phyloP scores from a whole-genome alignment of 2,797 vertebrate species.

The Acanthopagrus latus region DNA sequence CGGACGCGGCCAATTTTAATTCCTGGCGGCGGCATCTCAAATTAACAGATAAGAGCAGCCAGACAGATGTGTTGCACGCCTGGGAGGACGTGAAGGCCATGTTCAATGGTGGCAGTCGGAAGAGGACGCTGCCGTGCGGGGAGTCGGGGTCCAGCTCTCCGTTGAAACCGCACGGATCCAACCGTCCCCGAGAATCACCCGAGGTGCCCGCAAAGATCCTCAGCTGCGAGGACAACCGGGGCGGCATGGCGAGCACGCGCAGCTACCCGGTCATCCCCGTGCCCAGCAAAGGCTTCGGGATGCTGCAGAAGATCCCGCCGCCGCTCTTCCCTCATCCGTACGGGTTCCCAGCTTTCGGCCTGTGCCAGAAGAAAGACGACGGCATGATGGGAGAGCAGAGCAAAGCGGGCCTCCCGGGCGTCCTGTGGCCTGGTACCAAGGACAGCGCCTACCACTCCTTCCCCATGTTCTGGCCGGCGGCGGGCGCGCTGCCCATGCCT shows the following conservation, averaged over 20 bases:
- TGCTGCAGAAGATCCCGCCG: slow-evolving; percentile 95
- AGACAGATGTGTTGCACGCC: slow-evolving; percentile 90
- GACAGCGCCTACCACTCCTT: slow-evolving; percentile 92
- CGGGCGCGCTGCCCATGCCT: slow-evolving; percentile 90
- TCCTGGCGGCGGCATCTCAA: slow-evolving; percentile 94
- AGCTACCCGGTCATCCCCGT: slow-evolving; percentile 97
- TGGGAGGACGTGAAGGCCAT: slow-evolving; percentile 99
- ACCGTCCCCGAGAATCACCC: slow-evolving; percentile 69
- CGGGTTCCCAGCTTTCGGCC: slow-evolving; percentile 94
- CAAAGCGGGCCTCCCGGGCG: slow-evolving; percentile 85
- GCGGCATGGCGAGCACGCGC: slow-evolving; percentile 83
- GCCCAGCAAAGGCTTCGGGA: slow-evolving; percentile 95
- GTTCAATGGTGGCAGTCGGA: slow-evolving; percentile 97
- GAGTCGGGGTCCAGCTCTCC: slow-evolving; percentile 73
- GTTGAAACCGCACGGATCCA: slow-evolving; percentile 74
- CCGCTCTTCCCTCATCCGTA: slow-evolving; percentile 96
- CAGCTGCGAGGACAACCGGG: slow-evolving; percentile 82
- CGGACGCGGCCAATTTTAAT: slow-evolving; percentile 94
- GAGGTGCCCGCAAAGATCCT: slow-evolving; percentile 85
- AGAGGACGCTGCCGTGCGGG: slow-evolving; percentile 92
- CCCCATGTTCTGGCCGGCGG: slow-evolving; percentile 96
- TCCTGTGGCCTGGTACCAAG: slow-evolving; percentile 93
- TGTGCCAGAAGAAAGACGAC: slow-evolving; percentile 95
- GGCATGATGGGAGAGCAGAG: slow-evolving; percentile 83
- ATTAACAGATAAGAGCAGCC: slow-evolving; percentile 87